Base-by-base conservation (phyloP, 2,888 invertebrate species). In the Eueremaeus valkanovi region DNA sequence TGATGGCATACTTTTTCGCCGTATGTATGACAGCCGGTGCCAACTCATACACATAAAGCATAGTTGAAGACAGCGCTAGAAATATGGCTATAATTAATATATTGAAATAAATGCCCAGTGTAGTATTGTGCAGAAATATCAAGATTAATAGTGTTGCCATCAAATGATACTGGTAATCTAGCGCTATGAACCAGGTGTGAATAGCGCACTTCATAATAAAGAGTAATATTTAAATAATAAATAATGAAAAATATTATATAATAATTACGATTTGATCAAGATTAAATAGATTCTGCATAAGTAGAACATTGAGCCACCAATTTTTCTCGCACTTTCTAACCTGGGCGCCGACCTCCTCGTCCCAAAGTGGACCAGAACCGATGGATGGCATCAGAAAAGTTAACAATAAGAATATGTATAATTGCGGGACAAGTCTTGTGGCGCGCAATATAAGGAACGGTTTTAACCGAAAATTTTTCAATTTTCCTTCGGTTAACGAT, bases 241-340 rank as follows among this genome's bases (percentile, higher is more conserved):
- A n/a, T n/a, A n/a, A n/a, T n/a, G n/a, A n/a, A n/a, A n/a, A n/a
- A n/a, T n/a, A n/a, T n/a, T n/a, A n/a, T n/a, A n/a, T n/a, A n/a
- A n/a, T n/a, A 75, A 45, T 45, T 33, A 76, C 76, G 27, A 76
- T 76, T 31, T 75, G 29, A n/a, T 75, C 72, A 1, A 49, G 3
- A 31, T 42, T 75, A 16, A 36, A 51, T 42, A 72, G 74, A 16
- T 58, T 66, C 24, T 76, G 74, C 6, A 76, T 24, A 18, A 72
- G 72, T 11, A 76, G 72, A 9, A 74, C 16, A 24, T 74, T 76
- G 11, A 76, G 72, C 76, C 76, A 76, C 76, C 76, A 76, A 72
- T 76, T 74, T 9, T 45, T 31, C 29, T 72, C 31, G 29, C 76
- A 76, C 9, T 58, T 63, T 8, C 72, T 70, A 1, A 51, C 63